Base-by-base conservation (phyloP, 2,113 vertebrate species). In the Candoia aspera region DNA sequence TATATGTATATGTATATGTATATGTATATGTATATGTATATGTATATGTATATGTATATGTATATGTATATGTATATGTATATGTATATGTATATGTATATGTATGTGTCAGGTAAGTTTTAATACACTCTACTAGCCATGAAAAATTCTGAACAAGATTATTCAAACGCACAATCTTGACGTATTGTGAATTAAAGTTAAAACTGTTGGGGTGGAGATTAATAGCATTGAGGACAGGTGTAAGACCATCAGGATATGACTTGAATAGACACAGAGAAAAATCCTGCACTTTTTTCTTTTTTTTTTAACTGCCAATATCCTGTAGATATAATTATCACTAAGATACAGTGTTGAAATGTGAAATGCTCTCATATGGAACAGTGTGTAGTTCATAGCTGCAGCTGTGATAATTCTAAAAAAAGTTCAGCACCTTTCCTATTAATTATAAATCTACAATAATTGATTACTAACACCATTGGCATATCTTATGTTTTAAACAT, bases 71-170 rank as follows among this genome's bases (percentile, higher is more conserved):
- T 90, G 1, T 59, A 29, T 29, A 29, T 53, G 49, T 87, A 24
- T 10, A 24, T 92, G 17, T 91, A 90, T 49, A 49, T 93, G 2
- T 59, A 21, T 62, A 21, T 23, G 21, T 83, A 6, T 15, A 19
- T 91, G 13, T 92, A 89, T 96, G 94, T 95, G 95, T 93, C 88
- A 5, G 93, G 94, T 92, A 93, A 64, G 93, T 96, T 96, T 90
- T 90, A 60, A 83, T 95, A 94, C 92, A 59, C 93, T 95, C 95
- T 92, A 94, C 95, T 95, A 93, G 29, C 93, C 94, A 92, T 92
- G 93, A 95, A 95, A 95, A 91, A 93, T 4, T 26, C 95, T 94
- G 86, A 95, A 89, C 94, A 91, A 12, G 24, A 90, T 93, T 85
- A 94, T 92, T 89, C 68, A 93, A 94, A 58, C 95, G 93, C 95